Evolutionary conservation across 2,797 vertebrate species (phyloP), one percentile per base, ranked within the genome.

Genomic region (Cossypha polioptera): DNA sequence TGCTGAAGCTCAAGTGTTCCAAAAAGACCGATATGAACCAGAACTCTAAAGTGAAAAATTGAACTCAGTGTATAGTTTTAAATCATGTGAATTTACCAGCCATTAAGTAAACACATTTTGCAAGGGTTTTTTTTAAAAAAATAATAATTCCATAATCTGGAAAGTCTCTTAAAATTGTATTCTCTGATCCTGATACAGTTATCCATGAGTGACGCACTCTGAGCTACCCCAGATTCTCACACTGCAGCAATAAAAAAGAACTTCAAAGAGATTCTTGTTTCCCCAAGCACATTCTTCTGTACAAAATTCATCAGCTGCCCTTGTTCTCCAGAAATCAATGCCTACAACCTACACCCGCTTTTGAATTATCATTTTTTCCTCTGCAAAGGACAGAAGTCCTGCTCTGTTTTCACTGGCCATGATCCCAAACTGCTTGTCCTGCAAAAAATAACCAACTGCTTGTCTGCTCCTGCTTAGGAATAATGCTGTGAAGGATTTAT

Each of bases 191-290:
- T 16, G 17, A 36, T 6, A 50, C 17, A 90, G 47, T 38, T 31
- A 76, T 6, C 40, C 3, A 12, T 3, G 35, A 80, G 31, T 74
- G 85, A 92, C 0, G 1, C 61, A 91, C 36, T 22, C 59, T 77
- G 57, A 91, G 42, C 61, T 83, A 91, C 54, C 57, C 61, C 57
- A 71, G n/a, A 85, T 83, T 77, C 81, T 77, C 87, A 62, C 69
- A 66, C 1, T 48, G 76, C 42, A 72, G 69, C 68, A 90, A 57
- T 24, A 67, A 85, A 66, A 71, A 59, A 67, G 33, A 69, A 71
- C 75, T 85, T 89, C 84, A 91, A 87, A 92, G 81, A 38, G 21
- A 57, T 73, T 68, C 59, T 79, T 90, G 28, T 88, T 93, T 94
- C 82, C 79, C 54, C 35, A 68, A 86, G 65, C 31, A 80, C 47